phyloP scores from a whole-genome alignment of 1,140 invertebrate species.

The Anoplolepis gracilipes region DNA sequence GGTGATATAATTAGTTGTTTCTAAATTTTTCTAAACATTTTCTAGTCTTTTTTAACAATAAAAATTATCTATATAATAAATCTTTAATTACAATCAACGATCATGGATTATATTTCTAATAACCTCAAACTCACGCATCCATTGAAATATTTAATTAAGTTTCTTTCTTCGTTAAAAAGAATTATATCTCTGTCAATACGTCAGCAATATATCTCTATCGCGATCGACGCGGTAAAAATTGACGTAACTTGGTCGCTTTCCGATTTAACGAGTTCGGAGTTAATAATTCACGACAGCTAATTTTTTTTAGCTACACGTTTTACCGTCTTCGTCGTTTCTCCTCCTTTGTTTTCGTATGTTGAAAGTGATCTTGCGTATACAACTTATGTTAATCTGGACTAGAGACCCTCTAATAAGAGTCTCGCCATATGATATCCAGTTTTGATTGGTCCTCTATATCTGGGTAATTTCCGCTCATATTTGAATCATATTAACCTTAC shows the following conservation, averaged over 20 bases:
- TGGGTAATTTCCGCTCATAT: too few species aligned
- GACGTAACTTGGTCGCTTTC: constrained; percentile 13
- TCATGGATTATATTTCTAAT: background rate
- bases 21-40: constrained; percentile 26
- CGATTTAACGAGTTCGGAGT: background rate
- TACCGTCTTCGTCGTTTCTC: background rate
- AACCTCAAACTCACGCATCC: background rate
- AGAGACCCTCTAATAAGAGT: too few species aligned
- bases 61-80: constrained; percentile 27
- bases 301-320: background rate
- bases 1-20: background rate
- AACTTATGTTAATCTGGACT: too few species aligned
- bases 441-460: too few species aligned
- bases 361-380: constrained; percentile 39
- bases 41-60: background rate
- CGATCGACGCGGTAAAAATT: constrained; percentile 7
- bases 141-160: constrained; percentile 5
- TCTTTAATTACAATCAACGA: background rate
- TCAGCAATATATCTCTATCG: constrained; percentile 1
- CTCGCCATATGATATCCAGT: too few species aligned
- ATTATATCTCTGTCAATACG: background rate
- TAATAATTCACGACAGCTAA: constrained; percentile 6
- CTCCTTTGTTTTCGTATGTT: background rate
- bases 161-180: background rate
- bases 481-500: too few species aligned